Evolutionary conservation across 2,797 vertebrate species (phyloP).

Genomic region (Tapera naevia): DNA sequence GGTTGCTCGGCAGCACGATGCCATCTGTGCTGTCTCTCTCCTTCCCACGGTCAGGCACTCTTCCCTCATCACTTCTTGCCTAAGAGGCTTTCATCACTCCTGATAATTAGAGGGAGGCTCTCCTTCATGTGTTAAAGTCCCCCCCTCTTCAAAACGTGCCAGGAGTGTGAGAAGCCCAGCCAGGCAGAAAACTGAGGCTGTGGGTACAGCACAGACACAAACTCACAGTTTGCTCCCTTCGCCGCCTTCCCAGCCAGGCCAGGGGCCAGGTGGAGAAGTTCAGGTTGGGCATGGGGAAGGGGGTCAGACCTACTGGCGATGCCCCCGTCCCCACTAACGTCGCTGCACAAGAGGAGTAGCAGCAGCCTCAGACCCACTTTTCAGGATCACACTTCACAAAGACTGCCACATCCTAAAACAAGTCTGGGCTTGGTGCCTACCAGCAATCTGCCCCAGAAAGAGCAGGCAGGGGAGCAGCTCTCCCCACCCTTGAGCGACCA

Average conservation of each 20-base stretch:
- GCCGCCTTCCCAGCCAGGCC: background rate
- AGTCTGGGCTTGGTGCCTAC: background rate
- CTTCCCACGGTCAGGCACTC: slow-evolving; percentile 67
- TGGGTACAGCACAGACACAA: background rate
- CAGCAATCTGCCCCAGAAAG: background rate
- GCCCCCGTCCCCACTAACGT: background rate
- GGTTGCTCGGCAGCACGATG: slow-evolving; percentile 57
- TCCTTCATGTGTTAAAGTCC: slow-evolving; percentile 22
- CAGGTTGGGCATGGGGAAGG: background rate
- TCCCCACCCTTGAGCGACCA: background rate
- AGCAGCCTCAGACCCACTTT: background rate
- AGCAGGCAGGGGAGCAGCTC: background rate
- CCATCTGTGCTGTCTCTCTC: slow-evolving; percentile 71
- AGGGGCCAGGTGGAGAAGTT: background rate
- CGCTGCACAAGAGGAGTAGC: accelerated
- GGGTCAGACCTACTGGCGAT: accelerated
- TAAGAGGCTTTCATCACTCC: slow-evolving; percentile 68
- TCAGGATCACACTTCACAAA: background rate
- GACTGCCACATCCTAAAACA: background rate
- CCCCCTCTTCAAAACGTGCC: background rate
- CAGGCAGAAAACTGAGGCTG: background rate
- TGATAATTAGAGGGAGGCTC: slow-evolving; percentile 47
- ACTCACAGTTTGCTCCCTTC: background rate
- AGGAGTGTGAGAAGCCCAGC: background rate
- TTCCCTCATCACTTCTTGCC: slow-evolving; percentile 60